Evolutionary conservation across 2,113 vertebrate species (phyloP).

Genomic region (Hippocampus guttulatus): DNA sequence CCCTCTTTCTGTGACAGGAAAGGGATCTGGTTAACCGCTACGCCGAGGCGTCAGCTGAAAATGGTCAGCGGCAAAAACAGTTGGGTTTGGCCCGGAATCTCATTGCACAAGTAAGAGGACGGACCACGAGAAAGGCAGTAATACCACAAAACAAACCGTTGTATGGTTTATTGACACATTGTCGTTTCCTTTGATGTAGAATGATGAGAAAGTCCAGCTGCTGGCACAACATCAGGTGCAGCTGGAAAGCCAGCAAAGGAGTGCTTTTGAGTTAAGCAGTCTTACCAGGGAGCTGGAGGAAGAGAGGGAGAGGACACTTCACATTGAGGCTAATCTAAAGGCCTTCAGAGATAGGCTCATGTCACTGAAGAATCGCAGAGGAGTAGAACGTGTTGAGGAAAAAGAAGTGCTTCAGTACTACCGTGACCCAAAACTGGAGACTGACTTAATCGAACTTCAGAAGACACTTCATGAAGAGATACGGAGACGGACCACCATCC

Average conservation of each 20-base stretch:
- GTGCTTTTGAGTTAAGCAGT: constrained; percentile 56
- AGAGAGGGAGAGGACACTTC: constrained; percentile 73
- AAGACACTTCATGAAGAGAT: constrained; percentile 74
- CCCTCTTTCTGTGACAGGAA: constrained; percentile 70
- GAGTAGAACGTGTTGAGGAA: constrained; percentile 86
- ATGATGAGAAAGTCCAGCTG: constrained; percentile 75
- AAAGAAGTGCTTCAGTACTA: constrained; percentile 88
- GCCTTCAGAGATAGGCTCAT: constrained; percentile 75
- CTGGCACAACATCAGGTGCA: constrained; percentile 65
- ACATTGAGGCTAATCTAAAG: constrained; percentile 71
- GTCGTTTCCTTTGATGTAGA: constrained; percentile 66
- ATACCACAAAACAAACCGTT: not conserved
- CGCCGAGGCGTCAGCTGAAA: constrained; percentile 74
- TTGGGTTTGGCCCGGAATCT: constrained; percentile 82
- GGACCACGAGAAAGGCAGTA: not conserved
- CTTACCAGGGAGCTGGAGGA: constrained; percentile 75
- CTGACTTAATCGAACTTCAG: constrained; percentile 60
- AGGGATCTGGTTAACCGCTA: constrained; percentile 76
- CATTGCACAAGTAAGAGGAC: constrained; percentile 74
- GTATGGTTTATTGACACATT: constrained; percentile 8
- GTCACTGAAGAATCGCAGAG: constrained; percentile 82
- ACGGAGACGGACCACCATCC: constrained; percentile 64
- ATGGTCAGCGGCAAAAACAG: constrained; percentile 77
- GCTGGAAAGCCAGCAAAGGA: constrained; percentile 58
- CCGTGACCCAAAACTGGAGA: constrained; percentile 85